Base-by-base conservation (phyloP, 2,113 vertebrate genomes). In the Nothocercus nigrocapillus region DNA sequence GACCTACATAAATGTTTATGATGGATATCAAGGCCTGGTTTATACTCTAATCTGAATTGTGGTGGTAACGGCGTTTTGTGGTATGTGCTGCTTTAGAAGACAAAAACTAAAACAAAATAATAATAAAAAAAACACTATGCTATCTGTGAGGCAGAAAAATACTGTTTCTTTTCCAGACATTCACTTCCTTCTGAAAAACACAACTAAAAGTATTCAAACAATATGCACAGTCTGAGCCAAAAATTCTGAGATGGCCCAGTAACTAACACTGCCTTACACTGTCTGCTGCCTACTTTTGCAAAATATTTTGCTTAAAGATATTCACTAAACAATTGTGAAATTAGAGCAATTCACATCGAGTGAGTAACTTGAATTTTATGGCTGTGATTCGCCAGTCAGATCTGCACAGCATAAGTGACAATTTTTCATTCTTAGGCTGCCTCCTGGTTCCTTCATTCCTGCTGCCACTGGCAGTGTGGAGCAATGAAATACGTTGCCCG, bases 141-240 rank as follows among this genome's bases (percentile, higher is more conserved):
- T 79, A 72, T 82, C 62, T 67, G 40, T 14, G 49, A 88, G 16
- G 79, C 45, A 94, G 81, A 79, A 95, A 92, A 73, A 82, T 13
- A 44, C 1, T 53, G 11, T 24, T 49, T 73, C 15, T 85, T 85
- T 82, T 96, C 85, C 85, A 89, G 70, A 73, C 51, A 77, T 83
- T 82, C 45, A 67, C 44, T 59, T 88, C 18, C 59, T 68, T 49
- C 58, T 21, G 44, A 69, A 90, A 92, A 87, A 45, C 30, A 80
- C n/a, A 49, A 53, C 10, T 44, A 72, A 12, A 94, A 80, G 9
- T 21, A 77, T 68, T 95, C 42, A 58, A 89, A 88, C 56, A 94
- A 74, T 7, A 83, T 42, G 17, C 19, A 72, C 4, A 27, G 7
- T 11, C 47, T 38, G 61, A 95, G 75, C 40, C 81, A 82, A 94